Evolutionary conservation across 2,888 invertebrate species (phyloP).

Genomic region (Tholera decimalis): DNA sequence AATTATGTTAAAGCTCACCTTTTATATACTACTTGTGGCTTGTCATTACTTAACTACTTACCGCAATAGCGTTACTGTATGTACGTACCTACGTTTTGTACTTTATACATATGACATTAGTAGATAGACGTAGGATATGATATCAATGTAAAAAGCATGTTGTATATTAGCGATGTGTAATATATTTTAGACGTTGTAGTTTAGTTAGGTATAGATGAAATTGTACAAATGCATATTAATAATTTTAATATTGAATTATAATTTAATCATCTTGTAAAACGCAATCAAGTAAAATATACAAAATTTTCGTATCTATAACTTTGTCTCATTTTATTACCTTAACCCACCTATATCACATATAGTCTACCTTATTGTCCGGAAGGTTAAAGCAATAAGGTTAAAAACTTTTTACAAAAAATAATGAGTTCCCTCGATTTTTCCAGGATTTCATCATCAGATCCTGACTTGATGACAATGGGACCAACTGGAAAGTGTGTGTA

Average conservation of each 20-base stretch:
- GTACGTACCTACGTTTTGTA: slow-evolving; percentile 77
- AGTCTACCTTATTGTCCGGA: too few species aligned
- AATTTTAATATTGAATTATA: slow-evolving; percentile 88
- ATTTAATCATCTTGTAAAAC: slow-evolving; percentile 91
- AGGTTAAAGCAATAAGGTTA: too few species aligned
- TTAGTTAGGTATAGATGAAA: slow-evolving; percentile 90
- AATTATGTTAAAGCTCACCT: slow-evolving; percentile 72
- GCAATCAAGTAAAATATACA: slow-evolving; percentile 91
- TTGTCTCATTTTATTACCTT: slow-evolving; percentile 64
- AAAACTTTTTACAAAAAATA: too few species aligned
- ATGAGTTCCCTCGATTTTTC: too few species aligned
- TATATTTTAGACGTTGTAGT: slow-evolving; percentile 88
- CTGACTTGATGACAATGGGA: too few species aligned
- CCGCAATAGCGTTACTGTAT: slow-evolving; percentile 70
- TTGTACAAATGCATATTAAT: slow-evolving; percentile 91
- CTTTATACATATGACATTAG: slow-evolving; percentile 78
- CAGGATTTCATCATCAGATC: too few species aligned
- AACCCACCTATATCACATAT: background rate
- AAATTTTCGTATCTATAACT: slow-evolving; percentile 85
- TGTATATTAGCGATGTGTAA: slow-evolving; percentile 89
- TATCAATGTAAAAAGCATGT: slow-evolving; percentile 89
- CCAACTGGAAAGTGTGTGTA: too few species aligned
- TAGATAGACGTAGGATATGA: slow-evolving; percentile 80
- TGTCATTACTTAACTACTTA: slow-evolving; percentile 70
- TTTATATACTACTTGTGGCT: slow-evolving; percentile 69